Evolutionary conservation across 2,113 vertebrate species (phyloP).

Genomic region (Anguilla rostrata): DNA sequence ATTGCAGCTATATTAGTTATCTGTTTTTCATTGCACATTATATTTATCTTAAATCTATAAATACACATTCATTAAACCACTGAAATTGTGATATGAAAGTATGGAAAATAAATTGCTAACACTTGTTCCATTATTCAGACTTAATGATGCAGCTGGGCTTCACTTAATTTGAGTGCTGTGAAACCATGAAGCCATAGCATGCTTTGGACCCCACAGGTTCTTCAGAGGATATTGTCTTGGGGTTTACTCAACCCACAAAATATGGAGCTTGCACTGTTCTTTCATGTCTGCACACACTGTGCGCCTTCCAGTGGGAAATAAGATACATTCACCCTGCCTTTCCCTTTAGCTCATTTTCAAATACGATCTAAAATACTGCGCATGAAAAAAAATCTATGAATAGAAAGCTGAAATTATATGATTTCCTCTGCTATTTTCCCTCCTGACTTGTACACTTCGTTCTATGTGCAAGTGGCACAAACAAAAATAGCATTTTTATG

Average conservation of each 20-base stretch:
- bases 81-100: background rate
- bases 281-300: background rate
- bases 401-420: background rate
- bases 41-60: background rate
- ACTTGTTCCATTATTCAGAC: background rate
- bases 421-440: background rate
- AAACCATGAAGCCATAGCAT: background rate
- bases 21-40: background rate
- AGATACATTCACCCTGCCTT: constrained; percentile 1
- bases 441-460: background rate
- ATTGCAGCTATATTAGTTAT: background rate
- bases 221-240: background rate
- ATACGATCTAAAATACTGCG: background rate
- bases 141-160: background rate
- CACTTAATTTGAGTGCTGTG: background rate
- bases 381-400: background rate
- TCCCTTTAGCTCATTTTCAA: background rate
- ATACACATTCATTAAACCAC: background rate
- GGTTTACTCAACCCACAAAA: background rate
- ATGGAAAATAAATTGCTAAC: background rate
- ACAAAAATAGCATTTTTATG: background rate
- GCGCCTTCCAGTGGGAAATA: background rate
- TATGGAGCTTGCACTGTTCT: background rate
- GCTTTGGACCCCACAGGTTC: background rate
- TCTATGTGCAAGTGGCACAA: background rate